Conservation (phyloP, 2,888 invertebrate species). For the Osedax fenrisi region DNA sequence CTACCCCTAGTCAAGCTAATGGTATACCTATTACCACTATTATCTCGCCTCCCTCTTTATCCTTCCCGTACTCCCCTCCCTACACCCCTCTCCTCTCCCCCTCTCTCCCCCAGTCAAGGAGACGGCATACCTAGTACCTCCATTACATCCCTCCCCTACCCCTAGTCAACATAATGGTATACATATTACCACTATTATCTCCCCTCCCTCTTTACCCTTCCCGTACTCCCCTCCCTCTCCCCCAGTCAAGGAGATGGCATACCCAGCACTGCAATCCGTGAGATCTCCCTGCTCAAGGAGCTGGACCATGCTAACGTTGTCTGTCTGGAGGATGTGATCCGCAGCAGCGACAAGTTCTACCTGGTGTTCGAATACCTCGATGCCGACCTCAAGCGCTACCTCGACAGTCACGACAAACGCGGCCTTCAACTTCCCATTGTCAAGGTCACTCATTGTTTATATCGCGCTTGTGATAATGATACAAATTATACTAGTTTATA, state of each 20-base stretch:
- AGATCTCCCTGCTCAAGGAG: conserved; percentile 81
- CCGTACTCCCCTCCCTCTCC: background rate
- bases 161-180: no score
- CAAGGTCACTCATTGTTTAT: conserved; percentile 39
- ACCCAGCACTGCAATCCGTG: conserved; percentile 88
- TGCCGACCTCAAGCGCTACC: conserved; percentile 78
- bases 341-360: conserved; percentile 71
- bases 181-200: no score
- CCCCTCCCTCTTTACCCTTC: background rate
- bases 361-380: conserved; percentile 86
- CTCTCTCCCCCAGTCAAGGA: conserved; percentile 69
- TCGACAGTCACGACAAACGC: conserved; percentile 58
- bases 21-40: no score
- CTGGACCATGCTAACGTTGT: conserved; percentile 80
- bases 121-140: conserved; percentile 96
- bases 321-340: conserved; percentile 72
- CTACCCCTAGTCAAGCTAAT: no score
- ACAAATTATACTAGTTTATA: no score
- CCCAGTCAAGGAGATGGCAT: conserved; percentile 84
- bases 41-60: no score
- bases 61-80: no score
- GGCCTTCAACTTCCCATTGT: conserved; percentile 44
- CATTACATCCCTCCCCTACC: conserved; percentile 80
- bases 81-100: conserved; percentile 60
- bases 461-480: no score